Base-by-base conservation (phyloP, 1,140 invertebrate genomes). In the Cydia splendana region DNA sequence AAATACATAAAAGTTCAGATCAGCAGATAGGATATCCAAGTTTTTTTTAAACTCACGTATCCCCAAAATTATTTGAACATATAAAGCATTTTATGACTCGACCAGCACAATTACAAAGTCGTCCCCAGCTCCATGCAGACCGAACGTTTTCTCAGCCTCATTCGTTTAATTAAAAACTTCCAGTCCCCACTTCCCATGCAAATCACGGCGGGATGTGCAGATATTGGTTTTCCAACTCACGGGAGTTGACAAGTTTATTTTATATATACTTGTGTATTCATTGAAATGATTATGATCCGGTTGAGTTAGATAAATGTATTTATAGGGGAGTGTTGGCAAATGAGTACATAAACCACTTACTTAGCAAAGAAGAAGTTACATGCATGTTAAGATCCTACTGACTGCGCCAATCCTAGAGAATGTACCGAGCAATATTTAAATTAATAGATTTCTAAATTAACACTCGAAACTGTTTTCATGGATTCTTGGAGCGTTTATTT, bases 211-310 rank as follows among this genome's bases (percentile, higher is more conserved):
- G 53, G 15, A 24, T 20, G n/a, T 57, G 53, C 53, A 57, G 53
- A 57, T 57, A 57, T 57, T 57, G 53, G 53, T 57, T 57, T 57
- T 57, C n/a, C 53, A 57, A 57, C 53, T 57, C 53, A n/a, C 53
- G 15, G n/a, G 53, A 9, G n/a, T 2, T 7, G 3, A 57, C 15
- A 20, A 6, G 15, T 18, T 57, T 18, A 6, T 57, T 57, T 57
- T 57, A 18, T 57, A 18, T n/a, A 18, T 57, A 57, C 53, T 57
- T 57, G 15, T 18, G 53, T 57, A 5, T 18, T 57, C 18, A 18
- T 57, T 57, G 53, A 20, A 57, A 51, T 51, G 4, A 4, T 57
- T 57, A 7, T 57, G 5, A 57, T 57, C 53, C 20, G 53, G 5
- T 9, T 57, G 53, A 57, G 53, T n/a, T 7, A 7, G 15, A 42